Evolutionary conservation across 2,113 vertebrate genomes (phyloP), one percentile per base, ranked within the genome.

Genomic region (Melanerpes aurifrons): DNA sequence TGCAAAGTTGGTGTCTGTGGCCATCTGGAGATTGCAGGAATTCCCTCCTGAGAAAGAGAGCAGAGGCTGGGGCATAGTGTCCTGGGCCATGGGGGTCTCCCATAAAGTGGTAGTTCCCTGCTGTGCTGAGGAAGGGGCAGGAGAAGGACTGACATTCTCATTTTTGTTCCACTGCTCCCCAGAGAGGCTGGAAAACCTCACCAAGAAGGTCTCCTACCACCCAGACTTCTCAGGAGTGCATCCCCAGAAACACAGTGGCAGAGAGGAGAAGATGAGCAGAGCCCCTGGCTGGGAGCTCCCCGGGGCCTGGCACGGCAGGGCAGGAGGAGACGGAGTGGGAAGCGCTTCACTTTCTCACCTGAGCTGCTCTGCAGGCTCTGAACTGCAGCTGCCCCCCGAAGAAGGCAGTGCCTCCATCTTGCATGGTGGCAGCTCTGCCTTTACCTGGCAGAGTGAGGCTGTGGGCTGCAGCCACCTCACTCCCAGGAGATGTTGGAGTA

Each of bases 271-370:
- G 50, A 20, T 40, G 45, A 57, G 21, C 0, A 1, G 85, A 62
- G 20, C 12, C 28, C 32, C 40, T 71, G 69, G 48, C 79, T 63
- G 48, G 63, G 48, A 71, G 48, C 43, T 54, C 5, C 26, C 8
- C 1, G 3, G 8, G 21, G 25, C 56, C 59, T 11, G 10, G 40
- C 73, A 84, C 24, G 3, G 1, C 1, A 0, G 37, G 32, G 15
- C 85, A 43, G 66, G 61, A 62, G 53, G 47, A 77, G 56, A 9
- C 28, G 56, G 47, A 19, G 10, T 7, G 6, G n/a, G 37, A n/a
- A 48, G 35, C 6, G 22, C 56, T 69, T 78, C 28, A 6, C n/a
- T 50, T 53, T 59, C n/a, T 35, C 3, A 1, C 35, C 1, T 4
- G 9, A 71, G 75, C 80, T 68, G 54, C 26, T 85, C 75, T 45